Base-by-base conservation (phyloP, 2,888 invertebrate genomes). In the Xestoiulus laeticollis region DNA sequence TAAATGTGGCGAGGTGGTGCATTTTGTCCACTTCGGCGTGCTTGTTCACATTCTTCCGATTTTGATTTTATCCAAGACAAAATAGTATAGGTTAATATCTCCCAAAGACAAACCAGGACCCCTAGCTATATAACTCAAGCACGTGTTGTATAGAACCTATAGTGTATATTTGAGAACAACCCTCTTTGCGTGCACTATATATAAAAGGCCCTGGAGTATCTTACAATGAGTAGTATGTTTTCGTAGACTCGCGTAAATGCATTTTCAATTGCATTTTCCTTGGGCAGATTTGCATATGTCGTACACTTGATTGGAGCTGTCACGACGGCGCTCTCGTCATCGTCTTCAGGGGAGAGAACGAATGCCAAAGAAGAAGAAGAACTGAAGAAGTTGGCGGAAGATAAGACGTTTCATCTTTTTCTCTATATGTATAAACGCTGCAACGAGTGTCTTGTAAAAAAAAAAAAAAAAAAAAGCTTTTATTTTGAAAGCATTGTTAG, bases 241-340 rank as follows among this genome's bases (percentile, higher is more conserved):
- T 53, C 10, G 19, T 53, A 1, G n/a, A 3, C 53, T 53, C n/a
- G n/a, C 53, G 53, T 12, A 53, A 53, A 53, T 53, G 53, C 53
- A 53, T 53, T 53, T 53, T 53, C 53, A 53, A 53, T 53, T 53
- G 53, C 53, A 4, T 53, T 53, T n/a, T 53, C 53, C 53, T n/a
- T 53, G 53, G 53, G 53, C 53, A 53, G 53, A 53, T 53, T 53
- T 53, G 53, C 53, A 53, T 53, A 53, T 53, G 53, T 53, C 53
- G 53, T 19, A 53, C 53, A 53, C 53, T 53, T 53, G 53, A 53
- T 53, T 53, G 53, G 53, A 53, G 53, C 53, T 53, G 53, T 53
- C 53, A 53, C 10, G 53, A 53, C n/a, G 53, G 53, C n/a, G n/a
- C 14, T 53, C 53, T n/a, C 6, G 53, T n/a, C 53, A 53, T 19